Evolutionary conservation across 2,113 vertebrate species (phyloP), one percentile per base, ranked within the genome.

Genomic region (Peromyscus californicus): DNA sequence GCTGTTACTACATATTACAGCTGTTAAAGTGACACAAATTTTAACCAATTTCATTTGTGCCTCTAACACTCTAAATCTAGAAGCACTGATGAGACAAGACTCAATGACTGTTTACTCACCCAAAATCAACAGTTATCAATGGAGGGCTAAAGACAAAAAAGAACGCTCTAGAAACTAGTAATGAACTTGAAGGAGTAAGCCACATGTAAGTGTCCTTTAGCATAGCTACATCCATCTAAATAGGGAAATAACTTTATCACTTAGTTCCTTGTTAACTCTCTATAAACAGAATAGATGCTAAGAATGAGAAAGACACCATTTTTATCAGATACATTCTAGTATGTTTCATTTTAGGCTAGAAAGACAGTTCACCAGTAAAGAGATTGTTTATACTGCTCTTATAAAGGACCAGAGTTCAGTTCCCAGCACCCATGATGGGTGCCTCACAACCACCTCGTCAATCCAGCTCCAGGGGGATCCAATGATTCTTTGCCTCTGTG

Each of bases 231-330:
- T 26, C 36, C 16, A 91, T 48, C 22, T 45, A 91, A 83, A 67
- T 84, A 75, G 89, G 33, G 5, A 94, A 97, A 65, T 57, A 94
- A 78, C 3, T 88, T 94, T 85, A 95, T 72, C 36, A 93, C 19
- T 69, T 67, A 79, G 13, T 89, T 88, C 57, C 31, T 65, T 92
- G 65, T 36, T 13, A 45, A 95, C 5, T 16, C 5, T 19, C 39
- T n/a, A 96, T 67, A 70, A 92, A 94, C 85, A 39, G 13, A 96
- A 16, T 26, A 85, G 84, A 63, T 36, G 42, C 36, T 91, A 42
- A 72, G 48, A 90, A 87, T 45, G 54, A 94, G 22, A 17, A 9
- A 36, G 82, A 89, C 16, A 70, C 90, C 61, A 63, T 31, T 15
- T 90, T 63, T 76, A 36, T 31, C 51, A 76, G 48, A 90, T 89